phyloP scores from a whole-genome alignment of 2,113 vertebrate genomes.

The Thinocorus orbignyianus region DNA sequence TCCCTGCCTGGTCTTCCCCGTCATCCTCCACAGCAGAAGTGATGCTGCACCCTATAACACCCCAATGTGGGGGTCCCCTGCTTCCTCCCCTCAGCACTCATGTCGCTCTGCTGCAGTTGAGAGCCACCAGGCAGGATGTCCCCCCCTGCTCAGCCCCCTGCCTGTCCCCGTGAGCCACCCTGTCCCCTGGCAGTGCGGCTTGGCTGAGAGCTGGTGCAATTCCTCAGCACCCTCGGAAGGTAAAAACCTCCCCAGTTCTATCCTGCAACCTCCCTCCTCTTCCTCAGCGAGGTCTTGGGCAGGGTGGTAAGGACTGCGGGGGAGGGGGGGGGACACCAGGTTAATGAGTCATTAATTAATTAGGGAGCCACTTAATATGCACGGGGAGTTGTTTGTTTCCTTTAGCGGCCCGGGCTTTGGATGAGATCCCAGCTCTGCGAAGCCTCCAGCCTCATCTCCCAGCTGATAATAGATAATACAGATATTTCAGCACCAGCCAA shows the following conservation, averaged over 20 bases:
- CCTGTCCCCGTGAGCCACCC: neutral
- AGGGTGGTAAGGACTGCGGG: neutral
- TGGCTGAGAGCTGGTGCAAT: neutral
- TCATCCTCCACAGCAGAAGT: fast-evolving
- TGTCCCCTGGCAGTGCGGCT: neutral
- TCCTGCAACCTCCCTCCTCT: neutral
- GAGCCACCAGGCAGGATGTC: neutral
- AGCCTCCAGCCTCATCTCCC: constrained; percentile 58
- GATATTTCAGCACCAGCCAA: constrained; percentile 60
- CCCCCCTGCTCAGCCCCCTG: neutral
- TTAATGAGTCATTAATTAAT: constrained; percentile 63
- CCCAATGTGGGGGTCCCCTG: neutral
- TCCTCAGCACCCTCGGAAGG: neutral
- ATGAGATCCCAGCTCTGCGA: constrained; percentile 42
- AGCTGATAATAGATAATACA: constrained; percentile 68
- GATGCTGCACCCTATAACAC: neutral
- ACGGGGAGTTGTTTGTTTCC: constrained; percentile 46
- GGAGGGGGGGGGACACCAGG: too few species aligned
- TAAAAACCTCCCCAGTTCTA: neutral
- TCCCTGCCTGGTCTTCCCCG: neutral
- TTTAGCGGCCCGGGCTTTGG: constrained; percentile 50
- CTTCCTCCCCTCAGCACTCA: neutral
- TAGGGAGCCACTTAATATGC: constrained; percentile 45
- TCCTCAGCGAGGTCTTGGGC: neutral
- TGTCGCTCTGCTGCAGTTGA: neutral